These are phyloP conservation scores for Lepus timidus DNA, from an alignment of 2,113 vertebrate genomes.

Conservation along the genomic window DNA sequence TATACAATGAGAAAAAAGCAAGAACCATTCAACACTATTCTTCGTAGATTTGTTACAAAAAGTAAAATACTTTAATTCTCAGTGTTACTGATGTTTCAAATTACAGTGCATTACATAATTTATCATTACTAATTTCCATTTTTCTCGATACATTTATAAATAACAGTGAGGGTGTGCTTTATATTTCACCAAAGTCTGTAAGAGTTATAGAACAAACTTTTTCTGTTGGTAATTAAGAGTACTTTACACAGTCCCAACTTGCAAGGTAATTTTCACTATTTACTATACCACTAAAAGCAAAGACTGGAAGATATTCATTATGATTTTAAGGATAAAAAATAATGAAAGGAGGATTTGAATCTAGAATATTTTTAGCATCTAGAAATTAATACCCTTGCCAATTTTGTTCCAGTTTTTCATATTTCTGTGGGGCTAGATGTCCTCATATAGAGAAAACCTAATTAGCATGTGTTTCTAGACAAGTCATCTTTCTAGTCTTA, in stretches of 20 bases:
- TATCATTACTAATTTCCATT: not conserved
- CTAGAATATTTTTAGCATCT: not conserved
- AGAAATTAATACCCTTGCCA: not conserved
- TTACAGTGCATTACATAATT: not conserved
- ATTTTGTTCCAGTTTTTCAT: not conserved
- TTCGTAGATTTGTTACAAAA: not conserved
- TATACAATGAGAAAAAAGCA: not conserved
- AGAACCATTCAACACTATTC: not conserved
- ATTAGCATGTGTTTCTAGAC: constrained; percentile 35
- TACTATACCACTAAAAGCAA: not conserved
- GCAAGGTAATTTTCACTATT: not conserved
- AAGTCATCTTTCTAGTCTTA: constrained; percentile 71
- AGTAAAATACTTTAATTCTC: not conserved
- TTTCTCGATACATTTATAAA: not conserved
- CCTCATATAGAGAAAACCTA: not conserved
- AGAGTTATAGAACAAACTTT: not conserved
- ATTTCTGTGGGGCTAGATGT: not conserved
- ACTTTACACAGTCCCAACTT: not conserved
- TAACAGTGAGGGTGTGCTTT: not conserved
- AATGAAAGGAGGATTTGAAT: not conserved
- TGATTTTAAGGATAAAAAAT: not conserved
- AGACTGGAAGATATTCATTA: not conserved
- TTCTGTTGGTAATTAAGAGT: not conserved
- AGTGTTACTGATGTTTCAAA: not conserved
- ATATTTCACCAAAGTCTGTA: not conserved